Evolutionary conservation across 1,140 invertebrate species (phyloP), one percentile per base, ranked within the genome.

Genomic region (Apis laboriosa): DNA sequence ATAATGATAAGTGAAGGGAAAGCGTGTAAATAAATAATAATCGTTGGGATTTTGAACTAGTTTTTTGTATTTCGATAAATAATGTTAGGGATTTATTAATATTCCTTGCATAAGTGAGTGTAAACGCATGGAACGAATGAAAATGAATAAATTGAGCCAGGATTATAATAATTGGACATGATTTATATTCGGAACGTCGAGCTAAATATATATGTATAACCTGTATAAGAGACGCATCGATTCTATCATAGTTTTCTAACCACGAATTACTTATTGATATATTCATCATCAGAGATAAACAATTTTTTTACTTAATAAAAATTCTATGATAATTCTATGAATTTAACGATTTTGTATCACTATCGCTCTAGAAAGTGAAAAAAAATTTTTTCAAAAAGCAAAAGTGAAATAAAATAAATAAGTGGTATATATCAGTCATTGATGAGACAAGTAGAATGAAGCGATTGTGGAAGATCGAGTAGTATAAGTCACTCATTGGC

Each of bases 101-200:
- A 68, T 68, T 12, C 21, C 28, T n/a, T n/a, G n/a, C 9, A 8
- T 9, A 1, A n/a, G 7, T 34, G 34, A 34, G 3, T 4, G 21
- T 2, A 21, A 43, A 66, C 28, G 9, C 17, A 51, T 24, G 8
- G 21, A n/a, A 28, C 7, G 9, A 24, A 19, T 71, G 7, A 56
- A 21, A 9, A 34, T 56, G 70, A 55, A 72, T 2, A 55, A 68
- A 51, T n/a, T 51, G 49, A 5, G 19, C 3, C 12, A 24, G 63
- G 21, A 49, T 58, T 75, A 24, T 51, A 49, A 17, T 49, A 34
- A 75, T 7, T 49, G 43, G 51, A 61, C n/a, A n/a, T 51, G 56
- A 61, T 63, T 75, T 63, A 75, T n/a, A n/a, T n/a, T 75, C 51
- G 21, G 56, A 49, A 60, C 13, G 34, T 49, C 28, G 17, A 60